Evolutionary conservation across 2,797 vertebrate genomes (phyloP).

Genomic region (Stomatorhinus walkeri): DNA sequence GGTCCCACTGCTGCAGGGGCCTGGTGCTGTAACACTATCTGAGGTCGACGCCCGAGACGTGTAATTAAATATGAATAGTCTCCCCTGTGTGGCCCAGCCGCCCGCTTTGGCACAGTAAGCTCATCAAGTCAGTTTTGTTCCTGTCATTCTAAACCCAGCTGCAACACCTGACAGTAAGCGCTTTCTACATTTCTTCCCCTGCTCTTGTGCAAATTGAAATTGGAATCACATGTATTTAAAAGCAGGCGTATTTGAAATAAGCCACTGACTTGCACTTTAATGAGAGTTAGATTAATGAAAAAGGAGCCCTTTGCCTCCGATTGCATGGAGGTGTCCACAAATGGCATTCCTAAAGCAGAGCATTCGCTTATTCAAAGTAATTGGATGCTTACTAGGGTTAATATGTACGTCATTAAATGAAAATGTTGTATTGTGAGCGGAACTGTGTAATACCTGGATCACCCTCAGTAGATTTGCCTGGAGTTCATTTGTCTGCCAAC

Average conservation of each 20-base stretch:
- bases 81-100: constrained; percentile 50
- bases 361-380: constrained; percentile 98
- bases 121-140: constrained; percentile 61
- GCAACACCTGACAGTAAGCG: constrained; percentile 65
- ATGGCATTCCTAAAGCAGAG: constrained; percentile 91
- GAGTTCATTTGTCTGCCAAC: constrained; percentile 82
- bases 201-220: constrained; percentile 62
- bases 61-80: constrained; percentile 71
- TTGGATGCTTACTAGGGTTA: constrained; percentile 99
- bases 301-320: constrained; percentile 72
- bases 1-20: background rate
- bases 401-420: constrained; percentile 99
- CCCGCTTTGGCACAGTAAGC: constrained; percentile 53
- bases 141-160: constrained; percentile 57
- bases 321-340: constrained; percentile 96
- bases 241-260: constrained; percentile 90
- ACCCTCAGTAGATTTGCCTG: constrained; percentile 87
- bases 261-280: constrained; percentile 80
- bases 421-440: constrained; percentile 97
- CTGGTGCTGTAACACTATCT: constrained; percentile 54
- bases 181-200: constrained; percentile 53
- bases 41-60: constrained; percentile 50
- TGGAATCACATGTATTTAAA: constrained; percentile 87
- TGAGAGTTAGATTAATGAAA: constrained; percentile 84
- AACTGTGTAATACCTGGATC: constrained; percentile 95